phyloP scores from a whole-genome alignment of 2,888 invertebrate species.

The Drosophila merina region DNA sequence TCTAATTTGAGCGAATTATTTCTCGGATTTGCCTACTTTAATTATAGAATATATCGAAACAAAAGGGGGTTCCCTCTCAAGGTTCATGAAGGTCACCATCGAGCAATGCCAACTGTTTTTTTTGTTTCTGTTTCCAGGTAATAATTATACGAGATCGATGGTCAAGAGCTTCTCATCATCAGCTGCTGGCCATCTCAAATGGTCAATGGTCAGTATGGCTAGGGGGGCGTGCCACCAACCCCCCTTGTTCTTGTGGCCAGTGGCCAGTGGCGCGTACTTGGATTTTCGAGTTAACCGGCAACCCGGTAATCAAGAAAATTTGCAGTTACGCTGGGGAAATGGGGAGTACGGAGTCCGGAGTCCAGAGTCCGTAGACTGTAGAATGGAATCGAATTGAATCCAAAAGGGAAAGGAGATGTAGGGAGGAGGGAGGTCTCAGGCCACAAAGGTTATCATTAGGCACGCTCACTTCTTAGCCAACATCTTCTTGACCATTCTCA shows the following conservation, averaged over 20 bases:
- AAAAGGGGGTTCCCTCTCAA: background rate
- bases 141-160: constrained; percentile 27
- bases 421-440: constrained; percentile 24
- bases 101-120: constrained; percentile 16
- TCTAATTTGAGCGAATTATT: constrained; percentile 56
- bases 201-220: constrained; percentile 34
- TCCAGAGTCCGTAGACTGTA: too few relatives aligned
- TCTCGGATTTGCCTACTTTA: constrained; percentile 30
- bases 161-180: constrained; percentile 25
- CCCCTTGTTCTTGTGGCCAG: constrained; percentile 28
- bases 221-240: constrained; percentile 2
- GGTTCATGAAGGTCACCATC: constrained; percentile 32
- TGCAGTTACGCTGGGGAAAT: constrained; percentile 55
- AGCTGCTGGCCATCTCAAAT: constrained; percentile 23
- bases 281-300: constrained; percentile 49
- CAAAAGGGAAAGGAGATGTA: background rate
- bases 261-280: constrained; percentile 77
- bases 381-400: constrained; percentile 5
- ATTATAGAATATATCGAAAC: constrained; percentile 9
- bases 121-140: background rate
- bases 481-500: constrained; percentile 8
- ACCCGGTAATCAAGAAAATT: constrained; percentile 75
- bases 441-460: constrained; percentile 78
- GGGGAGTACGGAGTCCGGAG: background rate
- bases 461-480: constrained; percentile 70